Evolutionary conservation across 2,797 vertebrate genomes (phyloP).

Genomic region (Sebastes paucispinis): DNA sequence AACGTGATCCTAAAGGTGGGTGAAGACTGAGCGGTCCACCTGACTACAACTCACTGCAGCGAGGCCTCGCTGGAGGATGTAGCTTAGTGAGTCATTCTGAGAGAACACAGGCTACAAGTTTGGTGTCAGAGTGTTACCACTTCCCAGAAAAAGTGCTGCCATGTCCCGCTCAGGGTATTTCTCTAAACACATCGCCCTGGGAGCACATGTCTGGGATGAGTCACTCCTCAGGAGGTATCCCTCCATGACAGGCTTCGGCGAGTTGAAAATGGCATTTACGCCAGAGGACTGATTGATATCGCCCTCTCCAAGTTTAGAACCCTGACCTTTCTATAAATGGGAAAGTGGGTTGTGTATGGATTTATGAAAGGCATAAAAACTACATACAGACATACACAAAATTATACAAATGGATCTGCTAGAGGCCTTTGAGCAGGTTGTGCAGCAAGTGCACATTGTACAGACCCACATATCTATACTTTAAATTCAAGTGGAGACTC

Average conservation of each 20-base stretch:
- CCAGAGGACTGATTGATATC: conserved; percentile 26
- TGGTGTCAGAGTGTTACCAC: background rate
- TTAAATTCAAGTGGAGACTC: background rate
- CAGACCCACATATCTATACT: background rate
- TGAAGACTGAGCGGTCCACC: background rate
- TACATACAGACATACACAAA: background rate
- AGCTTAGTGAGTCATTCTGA: conserved; percentile 29
- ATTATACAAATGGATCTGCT: background rate
- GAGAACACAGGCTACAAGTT: background rate
- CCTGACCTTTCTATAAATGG: conserved; percentile 21
- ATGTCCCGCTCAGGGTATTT: background rate
- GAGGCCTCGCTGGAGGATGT: background rate
- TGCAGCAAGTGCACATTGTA: background rate
- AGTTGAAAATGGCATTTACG: conserved; percentile 14
- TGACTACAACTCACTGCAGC: conserved; percentile 11
- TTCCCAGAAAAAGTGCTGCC: conserved; percentile 7
- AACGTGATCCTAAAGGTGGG: background rate
- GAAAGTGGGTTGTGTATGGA: background rate
- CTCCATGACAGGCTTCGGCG: conserved; percentile 15
- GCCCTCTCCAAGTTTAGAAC: conserved; percentile 2
- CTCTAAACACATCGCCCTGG: conserved; percentile 14
- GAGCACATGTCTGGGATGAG: conserved; percentile 36
- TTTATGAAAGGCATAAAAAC: conserved; percentile 6
- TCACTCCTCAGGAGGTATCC: conserved; percentile 44
- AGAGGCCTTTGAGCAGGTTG: background rate